Evolutionary conservation across 2,797 vertebrate species (phyloP), one percentile per base, ranked within the genome.

Genomic region (Myotis planiceps): DNA sequence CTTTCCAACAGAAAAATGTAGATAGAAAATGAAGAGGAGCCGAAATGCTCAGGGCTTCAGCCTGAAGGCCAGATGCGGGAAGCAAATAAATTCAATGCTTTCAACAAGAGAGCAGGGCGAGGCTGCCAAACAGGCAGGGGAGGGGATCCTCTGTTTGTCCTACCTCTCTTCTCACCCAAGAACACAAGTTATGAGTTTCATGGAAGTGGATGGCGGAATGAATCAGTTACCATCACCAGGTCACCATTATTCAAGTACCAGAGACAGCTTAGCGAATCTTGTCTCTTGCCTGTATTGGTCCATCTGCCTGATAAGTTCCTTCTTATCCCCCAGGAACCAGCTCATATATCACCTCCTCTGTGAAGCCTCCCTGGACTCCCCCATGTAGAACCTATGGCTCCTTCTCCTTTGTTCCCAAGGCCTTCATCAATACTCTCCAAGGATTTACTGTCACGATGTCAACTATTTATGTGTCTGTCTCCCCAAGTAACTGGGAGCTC

Each of bases 101-200:
- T 97, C 92, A 96, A 82, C 88, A 93, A 92, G 84, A 95, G 29
- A 90, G 60, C 34, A 60, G 72, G 51, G 29, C 9, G 3, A 23
- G 2, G 45, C 83, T 90, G 93, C 96, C 96, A 97, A 95, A 55
- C 29, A 58, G 37, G 85, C 63, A 63, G 71, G 71, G 72, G 84
- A 92, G 87, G 49, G 65, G 39, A 39, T 76, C 65, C 76, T 89
- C 83, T 65, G 60, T 32, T 68, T 58, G 76, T 53, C 72, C 94
- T 71, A 76, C 78, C 81, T 97, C 89, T 90, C 90, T 93, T 92
- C 89, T 96, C 90, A 95, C 81, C 88, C 95, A 83, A 94, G 90
- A 92, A 94, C 89, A 94, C 69, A 82, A 79, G 18, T 92, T 66
- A 63, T 12, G 32, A 80, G 87, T 92, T 95, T 93, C 82, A 93